A percentile compares a stretch with the other conserved stretches of the same genome.
These are phyloP conservation scores for Urechis unicinctus DNA, from an alignment of 2,888 invertebrate genomes.

Conservation along the genomic window DNA sequence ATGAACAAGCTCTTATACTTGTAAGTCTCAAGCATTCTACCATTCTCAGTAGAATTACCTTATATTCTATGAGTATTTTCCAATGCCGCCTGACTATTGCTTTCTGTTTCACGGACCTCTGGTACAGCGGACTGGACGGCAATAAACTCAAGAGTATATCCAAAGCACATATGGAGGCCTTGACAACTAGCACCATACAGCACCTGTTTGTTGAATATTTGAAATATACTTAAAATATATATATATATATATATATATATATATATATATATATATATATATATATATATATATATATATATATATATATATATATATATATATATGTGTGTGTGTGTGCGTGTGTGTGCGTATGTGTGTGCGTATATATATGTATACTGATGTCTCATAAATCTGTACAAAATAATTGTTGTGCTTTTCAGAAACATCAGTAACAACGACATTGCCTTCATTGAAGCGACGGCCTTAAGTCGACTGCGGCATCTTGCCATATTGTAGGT, in stretches of 20 bases:
- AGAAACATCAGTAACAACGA: conserved; percentile 7
- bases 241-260: background rate
- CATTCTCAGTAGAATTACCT: background rate
- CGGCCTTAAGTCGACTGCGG: background rate
- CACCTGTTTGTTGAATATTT: conserved; percentile 1
- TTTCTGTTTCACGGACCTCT: background rate
- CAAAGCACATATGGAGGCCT: conserved; percentile 1
- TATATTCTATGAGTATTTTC: no score
- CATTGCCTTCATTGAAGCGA: conserved; percentile 3
- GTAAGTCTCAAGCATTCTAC: background rate
- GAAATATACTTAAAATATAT: background rate
- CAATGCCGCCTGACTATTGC: background rate
- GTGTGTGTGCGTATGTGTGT: no score
- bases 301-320: no score
- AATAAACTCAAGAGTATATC: conserved; percentile 2
- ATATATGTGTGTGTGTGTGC: no score
- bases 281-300: no score
- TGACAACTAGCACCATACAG: conserved; percentile 2
- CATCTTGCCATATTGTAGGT: background rate
- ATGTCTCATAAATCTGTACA: background rate
- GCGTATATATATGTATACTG: no score
- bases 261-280: no score
- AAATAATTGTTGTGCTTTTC: background rate
- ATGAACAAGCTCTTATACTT: conserved; percentile 4
- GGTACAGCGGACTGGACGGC: conserved; percentile 2